phyloP scores from a whole-genome alignment of 2,797 vertebrate species.

The Onychomys torridus region DNA sequence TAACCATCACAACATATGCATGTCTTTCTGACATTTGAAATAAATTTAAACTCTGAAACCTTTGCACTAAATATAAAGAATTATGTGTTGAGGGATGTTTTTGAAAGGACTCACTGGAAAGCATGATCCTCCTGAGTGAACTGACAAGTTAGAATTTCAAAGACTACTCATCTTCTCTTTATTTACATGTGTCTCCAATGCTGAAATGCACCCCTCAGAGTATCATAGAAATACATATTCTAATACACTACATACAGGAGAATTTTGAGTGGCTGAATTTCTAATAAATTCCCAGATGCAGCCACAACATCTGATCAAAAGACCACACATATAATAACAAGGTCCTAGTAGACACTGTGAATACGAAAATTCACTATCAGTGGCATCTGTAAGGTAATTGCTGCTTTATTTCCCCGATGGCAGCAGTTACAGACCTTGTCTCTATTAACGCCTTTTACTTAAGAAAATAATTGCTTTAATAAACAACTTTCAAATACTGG shows the following conservation, averaged over 20 bases:
- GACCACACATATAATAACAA: constrained; percentile 14
- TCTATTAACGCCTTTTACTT: constrained; percentile 59
- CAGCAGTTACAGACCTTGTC: constrained; percentile 37
- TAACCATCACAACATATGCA: not conserved
- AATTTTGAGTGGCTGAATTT: not conserved
- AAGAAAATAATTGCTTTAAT: constrained; percentile 66
- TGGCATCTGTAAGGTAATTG: constrained; percentile 5
- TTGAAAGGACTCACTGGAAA: constrained; percentile 1
- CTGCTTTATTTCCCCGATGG: constrained; percentile 1
- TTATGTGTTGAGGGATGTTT: not conserved
- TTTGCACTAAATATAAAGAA: constrained; percentile 24
- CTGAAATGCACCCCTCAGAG: not conserved
- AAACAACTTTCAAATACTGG: constrained; percentile 54
- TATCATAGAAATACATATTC: constrained; percentile 3
- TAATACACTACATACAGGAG: not conserved
- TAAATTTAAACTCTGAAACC: not conserved
- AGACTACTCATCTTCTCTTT: not conserved
- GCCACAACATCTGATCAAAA: not conserved
- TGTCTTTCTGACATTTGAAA: constrained; percentile 26
- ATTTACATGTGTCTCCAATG: not conserved
- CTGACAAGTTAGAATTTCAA: not conserved
- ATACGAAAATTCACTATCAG: constrained; percentile 36
- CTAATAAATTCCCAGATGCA: constrained; percentile 15
- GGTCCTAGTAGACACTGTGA: not conserved
- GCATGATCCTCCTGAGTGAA: not conserved